Base-by-base conservation (phyloP, 1,140 invertebrate genomes). In the Metopolophium dirhodum region DNA sequence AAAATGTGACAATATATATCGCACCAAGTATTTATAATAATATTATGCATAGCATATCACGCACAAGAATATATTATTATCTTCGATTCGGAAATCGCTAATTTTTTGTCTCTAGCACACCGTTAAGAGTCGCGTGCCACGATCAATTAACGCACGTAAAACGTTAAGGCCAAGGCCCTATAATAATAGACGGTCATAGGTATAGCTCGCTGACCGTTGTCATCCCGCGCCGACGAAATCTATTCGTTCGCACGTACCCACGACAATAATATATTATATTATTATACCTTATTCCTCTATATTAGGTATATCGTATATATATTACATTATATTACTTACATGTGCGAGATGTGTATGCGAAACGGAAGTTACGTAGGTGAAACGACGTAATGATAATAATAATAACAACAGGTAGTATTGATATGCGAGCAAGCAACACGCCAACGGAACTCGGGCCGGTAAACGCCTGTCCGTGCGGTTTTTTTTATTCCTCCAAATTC, bases 391-490 rank as follows among this genome's bases (percentile, higher is more conserved):
- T 41, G n/a, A 45, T 85, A 85, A 26, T 45, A 85, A 41, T 85
- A 41, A 85, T 85, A 85, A 85, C 82, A 83, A 83, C 82, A 23
- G 82, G 35, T 37, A 26, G 11, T 22, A 90, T 90, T 90, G 68
- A 90, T 90, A 90, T 90, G 54, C 57, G 23, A 20, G 6, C 26
- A 41, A 35, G 51, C 37, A 85, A 45, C 61, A 77, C 61, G 14
- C 30, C 61, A 68, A 30, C 90, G 90, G 68, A 91, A 91, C 61
- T 82, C 47, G 37, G n/a, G n/a, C 61, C 61, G 61, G 85, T 30
- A 47, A 47, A 47, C 85, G 85, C 23, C 85, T 26, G 68, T 88
- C 61, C 35, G 61, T 82, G 47, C 37, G 37, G 20, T 45, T 41
- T 49, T 91, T 18, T 68, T 91, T 23, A 35, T n/a, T 77, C 45